Percentiles rank a stretch among this genome's conserved stretches.
Evolutionary conservation across 2,797 vertebrate genomes (phyloP).

Genomic region (Tauraco hartlaubi): DNA sequence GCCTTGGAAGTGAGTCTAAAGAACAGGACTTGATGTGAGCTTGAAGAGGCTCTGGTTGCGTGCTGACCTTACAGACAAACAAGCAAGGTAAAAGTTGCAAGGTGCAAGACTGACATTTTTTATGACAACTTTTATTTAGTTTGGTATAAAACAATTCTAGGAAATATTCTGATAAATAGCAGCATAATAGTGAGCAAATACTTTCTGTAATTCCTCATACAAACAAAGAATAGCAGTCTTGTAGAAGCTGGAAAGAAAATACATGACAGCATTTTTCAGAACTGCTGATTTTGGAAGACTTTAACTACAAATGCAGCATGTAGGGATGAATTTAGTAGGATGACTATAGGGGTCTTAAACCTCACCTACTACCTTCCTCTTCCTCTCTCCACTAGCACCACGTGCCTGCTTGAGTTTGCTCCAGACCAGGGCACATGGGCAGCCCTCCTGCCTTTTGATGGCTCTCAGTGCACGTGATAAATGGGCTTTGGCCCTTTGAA

Average conservation of each 20-base stretch:
- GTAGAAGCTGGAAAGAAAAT: background rate
- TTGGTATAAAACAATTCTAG: background rate
- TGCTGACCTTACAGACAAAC: background rate
- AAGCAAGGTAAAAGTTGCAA: background rate
- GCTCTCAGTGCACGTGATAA: background rate
- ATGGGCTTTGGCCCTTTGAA: background rate
- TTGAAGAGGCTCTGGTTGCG: background rate
- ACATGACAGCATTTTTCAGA: background rate
- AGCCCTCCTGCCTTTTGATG: background rate
- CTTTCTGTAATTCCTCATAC: background rate
- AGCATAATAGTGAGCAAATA: background rate
- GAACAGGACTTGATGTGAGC: background rate
- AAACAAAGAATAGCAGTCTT: background rate
- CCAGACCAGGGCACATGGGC: background rate
- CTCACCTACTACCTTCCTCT: background rate
- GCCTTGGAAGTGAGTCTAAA: background rate
- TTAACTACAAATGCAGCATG: background rate
- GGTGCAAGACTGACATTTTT: background rate
- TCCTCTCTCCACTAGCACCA: background rate
- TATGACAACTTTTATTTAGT: background rate
- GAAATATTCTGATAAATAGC: background rate
- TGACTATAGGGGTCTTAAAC: background rate
- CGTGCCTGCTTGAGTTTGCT: background rate
- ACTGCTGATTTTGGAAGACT: background rate
- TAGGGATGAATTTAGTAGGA: background rate